These are phyloP conservation scores for Cerastis leucographa DNA, from an alignment of 2,888 invertebrate species.

Conservation along the genomic window DNA sequence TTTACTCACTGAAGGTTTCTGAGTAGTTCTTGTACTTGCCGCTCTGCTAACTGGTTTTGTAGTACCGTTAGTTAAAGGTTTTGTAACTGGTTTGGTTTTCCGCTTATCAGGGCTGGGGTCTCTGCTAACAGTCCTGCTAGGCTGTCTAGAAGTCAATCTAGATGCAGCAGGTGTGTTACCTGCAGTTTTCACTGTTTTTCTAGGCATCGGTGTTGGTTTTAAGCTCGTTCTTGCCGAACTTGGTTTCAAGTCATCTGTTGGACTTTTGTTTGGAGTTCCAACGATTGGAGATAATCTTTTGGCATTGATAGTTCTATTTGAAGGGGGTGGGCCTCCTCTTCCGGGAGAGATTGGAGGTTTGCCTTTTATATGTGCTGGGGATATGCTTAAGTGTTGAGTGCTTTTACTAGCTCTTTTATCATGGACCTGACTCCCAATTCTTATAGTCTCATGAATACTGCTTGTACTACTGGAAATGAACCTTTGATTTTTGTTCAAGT, in stretches of 20 bases:
- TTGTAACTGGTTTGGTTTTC: conserved; percentile 72
- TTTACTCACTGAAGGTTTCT: conserved; percentile 79
- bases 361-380: conserved; percentile 83
- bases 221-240: conserved; percentile 78
- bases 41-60: conserved; percentile 79
- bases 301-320: conserved; percentile 84
- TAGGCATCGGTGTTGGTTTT: conserved; percentile 78
- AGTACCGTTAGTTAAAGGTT: conserved; percentile 67
- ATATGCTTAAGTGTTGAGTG: conserved; percentile 82
- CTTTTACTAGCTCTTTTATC: conserved; percentile 86
- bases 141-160: conserved; percentile 86
- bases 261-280: conserved; percentile 88
- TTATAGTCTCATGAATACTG: conserved; percentile 87
- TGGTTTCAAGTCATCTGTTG: conserved; percentile 83
- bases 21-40: conserved; percentile 78
- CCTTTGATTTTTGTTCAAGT: conserved; percentile 80
- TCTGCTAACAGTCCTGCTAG: conserved; percentile 84
- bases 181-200: conserved; percentile 81
- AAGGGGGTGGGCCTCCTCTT: conserved; percentile 86
- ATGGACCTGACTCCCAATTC: conserved; percentile 83
- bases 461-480: conserved; percentile 88
- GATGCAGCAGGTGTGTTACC: conserved; percentile 83
- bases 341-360: conserved; percentile 89
- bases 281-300: conserved; percentile 89
- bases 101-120: conserved; percentile 87